Conservation (phyloP, 2,888 invertebrate species). For the Cheilosia vernalis region DNA sequence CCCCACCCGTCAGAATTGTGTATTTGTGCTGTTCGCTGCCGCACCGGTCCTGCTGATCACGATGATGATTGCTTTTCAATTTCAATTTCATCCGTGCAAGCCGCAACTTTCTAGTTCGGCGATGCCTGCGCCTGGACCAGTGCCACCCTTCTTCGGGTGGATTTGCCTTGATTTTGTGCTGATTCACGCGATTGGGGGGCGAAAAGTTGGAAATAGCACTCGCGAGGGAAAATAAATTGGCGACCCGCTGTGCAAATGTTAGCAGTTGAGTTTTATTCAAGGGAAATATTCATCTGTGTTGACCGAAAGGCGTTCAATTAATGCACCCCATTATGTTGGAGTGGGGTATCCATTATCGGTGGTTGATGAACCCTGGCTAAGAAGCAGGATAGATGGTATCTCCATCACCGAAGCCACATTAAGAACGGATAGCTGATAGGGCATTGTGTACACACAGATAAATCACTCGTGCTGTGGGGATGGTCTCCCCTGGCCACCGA, state of each 20-base stretch:
- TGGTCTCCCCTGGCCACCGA: slow-evolving; percentile 3
- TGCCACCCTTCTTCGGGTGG: slow-evolving; percentile 6
- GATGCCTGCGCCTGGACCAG: slow-evolving; percentile 27
- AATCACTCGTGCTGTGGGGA: slow-evolving; percentile 4
- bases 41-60: slow-evolving; percentile 48
- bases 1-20: neutral
- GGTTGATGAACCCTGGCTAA: neutral
- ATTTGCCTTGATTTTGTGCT: neutral
- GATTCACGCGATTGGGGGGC: neutral
- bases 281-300: slow-evolving; percentile 60
- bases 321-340: slow-evolving; percentile 44
- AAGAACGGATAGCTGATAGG: slow-evolving; percentile 10
- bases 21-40: slow-evolving; percentile 23
- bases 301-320: slow-evolving; percentile 53
- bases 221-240: slow-evolving; percentile 11
- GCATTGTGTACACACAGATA: slow-evolving; percentile 33
- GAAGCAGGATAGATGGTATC: slow-evolving; percentile 23
- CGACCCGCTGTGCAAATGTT: slow-evolving; percentile 43
- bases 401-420: slow-evolving; percentile 17
- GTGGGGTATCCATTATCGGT: slow-evolving; percentile 2
- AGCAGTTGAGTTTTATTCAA: slow-evolving; percentile 68
- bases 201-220: neutral
- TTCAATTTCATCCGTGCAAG: slow-evolving; percentile 43
- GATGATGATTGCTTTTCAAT: slow-evolving; percentile 51
- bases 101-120: neutral